These are phyloP conservation scores for Hylaeus anthracinus DNA, from an alignment of 1,140 invertebrate genomes.

Conservation along the genomic window DNA sequence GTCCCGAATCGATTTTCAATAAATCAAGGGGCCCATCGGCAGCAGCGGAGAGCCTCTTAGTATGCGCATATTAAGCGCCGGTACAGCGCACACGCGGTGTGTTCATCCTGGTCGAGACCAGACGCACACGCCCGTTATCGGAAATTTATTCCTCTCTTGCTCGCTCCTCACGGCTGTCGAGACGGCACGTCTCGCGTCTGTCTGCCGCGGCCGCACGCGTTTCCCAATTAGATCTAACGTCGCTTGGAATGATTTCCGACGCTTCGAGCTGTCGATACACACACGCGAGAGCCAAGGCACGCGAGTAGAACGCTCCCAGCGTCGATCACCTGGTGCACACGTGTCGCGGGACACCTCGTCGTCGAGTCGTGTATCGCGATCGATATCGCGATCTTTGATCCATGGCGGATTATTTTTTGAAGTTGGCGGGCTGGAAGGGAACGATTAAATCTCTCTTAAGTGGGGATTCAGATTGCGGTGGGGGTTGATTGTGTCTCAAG, in stretches of 20 bases:
- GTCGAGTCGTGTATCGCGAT: neutral
- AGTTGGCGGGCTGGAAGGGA: too few relatives aligned
- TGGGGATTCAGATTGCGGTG: too few relatives aligned
- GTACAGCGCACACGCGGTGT: slow-evolving; percentile 16
- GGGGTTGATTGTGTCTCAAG: too few relatives aligned
- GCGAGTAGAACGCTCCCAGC: neutral
- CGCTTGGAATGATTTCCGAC: neutral
- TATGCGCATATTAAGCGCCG: slow-evolving; percentile 61
- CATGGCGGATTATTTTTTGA: neutral
- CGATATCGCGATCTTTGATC: neutral
- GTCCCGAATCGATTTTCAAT: slow-evolving; percentile 62
- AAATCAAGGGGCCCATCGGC: slow-evolving; percentile 46
- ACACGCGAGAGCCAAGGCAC: neutral
- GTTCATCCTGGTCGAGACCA: slow-evolving; percentile 10
- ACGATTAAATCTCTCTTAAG: too few relatives aligned
- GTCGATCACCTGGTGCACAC: neutral
- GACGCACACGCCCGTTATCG: slow-evolving; percentile 43
- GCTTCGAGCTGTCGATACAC: neutral
- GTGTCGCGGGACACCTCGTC: neutral
- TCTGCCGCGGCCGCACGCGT: slow-evolving; percentile 9
- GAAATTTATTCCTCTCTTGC: slow-evolving; percentile 27
- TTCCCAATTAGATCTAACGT: slow-evolving; percentile 36
- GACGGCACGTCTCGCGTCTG: neutral
- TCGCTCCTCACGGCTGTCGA: neutral
- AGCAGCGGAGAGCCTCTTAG: slow-evolving; percentile 33